Evolutionary conservation across 1,140 invertebrate species (phyloP).

Genomic region (Samia ricini): DNA sequence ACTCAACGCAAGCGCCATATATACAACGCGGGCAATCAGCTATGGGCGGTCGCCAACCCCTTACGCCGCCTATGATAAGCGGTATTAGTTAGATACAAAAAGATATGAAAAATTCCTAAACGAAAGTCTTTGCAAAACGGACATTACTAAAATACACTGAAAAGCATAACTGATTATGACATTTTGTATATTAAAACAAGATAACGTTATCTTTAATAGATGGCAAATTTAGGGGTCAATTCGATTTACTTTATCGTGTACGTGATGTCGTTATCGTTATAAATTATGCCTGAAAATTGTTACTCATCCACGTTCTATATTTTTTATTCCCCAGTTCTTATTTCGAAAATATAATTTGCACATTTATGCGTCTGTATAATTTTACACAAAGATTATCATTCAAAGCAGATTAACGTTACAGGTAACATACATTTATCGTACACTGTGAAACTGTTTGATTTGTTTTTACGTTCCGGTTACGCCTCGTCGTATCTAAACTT

Average conservation of each 20-base stretch:
- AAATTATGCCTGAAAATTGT: not conserved
- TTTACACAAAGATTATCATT: too few relatives aligned
- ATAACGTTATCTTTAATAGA: slow-evolving; percentile 6
- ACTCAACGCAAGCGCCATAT: too few relatives aligned
- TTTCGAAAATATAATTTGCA: too few relatives aligned
- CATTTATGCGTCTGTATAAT: too few relatives aligned
- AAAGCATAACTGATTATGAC: not conserved
- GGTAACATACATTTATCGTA: not conserved
- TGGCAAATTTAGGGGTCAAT: slow-evolving; percentile 15
- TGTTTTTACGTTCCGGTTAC: not conserved
- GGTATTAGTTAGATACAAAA: too few relatives aligned
- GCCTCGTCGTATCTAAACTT: not conserved
- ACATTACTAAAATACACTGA: not conserved
- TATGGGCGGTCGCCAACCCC: too few relatives aligned
- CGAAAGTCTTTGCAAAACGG: too few relatives aligned
- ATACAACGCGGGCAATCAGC: too few relatives aligned
- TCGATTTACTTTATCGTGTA: slow-evolving; percentile 19
- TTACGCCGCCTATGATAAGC: too few relatives aligned
- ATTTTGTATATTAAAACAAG: not conserved
- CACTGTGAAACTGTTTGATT: not conserved
- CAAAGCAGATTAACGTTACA: not conserved
- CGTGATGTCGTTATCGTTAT: slow-evolving; percentile 20
- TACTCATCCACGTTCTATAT: not conserved
- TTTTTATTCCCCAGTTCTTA: not conserved
- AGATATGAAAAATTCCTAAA: too few relatives aligned